Conservation (phyloP, 1,140 invertebrate genomes). For the Polyergus mexicanus region DNA sequence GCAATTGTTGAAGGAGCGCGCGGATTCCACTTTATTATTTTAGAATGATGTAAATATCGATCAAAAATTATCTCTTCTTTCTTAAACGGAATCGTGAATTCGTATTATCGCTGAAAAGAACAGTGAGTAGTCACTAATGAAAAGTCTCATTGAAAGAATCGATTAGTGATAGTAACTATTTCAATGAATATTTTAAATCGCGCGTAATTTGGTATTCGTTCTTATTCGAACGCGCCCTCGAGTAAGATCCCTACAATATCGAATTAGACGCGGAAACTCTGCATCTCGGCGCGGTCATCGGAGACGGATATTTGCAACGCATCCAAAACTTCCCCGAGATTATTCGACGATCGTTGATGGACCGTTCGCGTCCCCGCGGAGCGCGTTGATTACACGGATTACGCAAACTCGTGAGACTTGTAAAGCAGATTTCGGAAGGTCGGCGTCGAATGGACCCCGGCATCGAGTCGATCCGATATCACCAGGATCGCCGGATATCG, state of each 20-base stretch:
- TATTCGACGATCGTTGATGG: constrained; percentile 64
- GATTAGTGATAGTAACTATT: no score
- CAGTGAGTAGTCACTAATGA: no score
- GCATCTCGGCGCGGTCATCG: constrained; percentile 34
- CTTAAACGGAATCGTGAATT: no score
- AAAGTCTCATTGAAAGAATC: no score
- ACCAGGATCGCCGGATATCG: constrained; percentile 43
- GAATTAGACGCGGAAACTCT: neutral
- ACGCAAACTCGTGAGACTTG: constrained; percentile 48
- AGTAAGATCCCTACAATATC: neutral
- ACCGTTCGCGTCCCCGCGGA: constrained; percentile 66
- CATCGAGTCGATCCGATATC: constrained; percentile 44
- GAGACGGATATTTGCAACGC: constrained; percentile 36
- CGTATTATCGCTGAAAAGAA: no score
- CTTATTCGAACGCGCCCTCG: neutral
- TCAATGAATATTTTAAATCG: no score
- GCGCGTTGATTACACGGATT: constrained; percentile 62
- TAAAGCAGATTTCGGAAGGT: constrained; percentile 68
- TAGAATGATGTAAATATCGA: neutral
- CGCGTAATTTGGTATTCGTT: neutral
- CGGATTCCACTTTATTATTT: neutral
- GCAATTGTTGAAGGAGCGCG: constrained; percentile 2
- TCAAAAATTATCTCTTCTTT: no score
- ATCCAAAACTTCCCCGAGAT: constrained; percentile 67
- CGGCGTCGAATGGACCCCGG: constrained; percentile 41